Evolutionary conservation across 2,797 vertebrate genomes (phyloP).

Genomic region (Cossypha niveicapilla): DNA sequence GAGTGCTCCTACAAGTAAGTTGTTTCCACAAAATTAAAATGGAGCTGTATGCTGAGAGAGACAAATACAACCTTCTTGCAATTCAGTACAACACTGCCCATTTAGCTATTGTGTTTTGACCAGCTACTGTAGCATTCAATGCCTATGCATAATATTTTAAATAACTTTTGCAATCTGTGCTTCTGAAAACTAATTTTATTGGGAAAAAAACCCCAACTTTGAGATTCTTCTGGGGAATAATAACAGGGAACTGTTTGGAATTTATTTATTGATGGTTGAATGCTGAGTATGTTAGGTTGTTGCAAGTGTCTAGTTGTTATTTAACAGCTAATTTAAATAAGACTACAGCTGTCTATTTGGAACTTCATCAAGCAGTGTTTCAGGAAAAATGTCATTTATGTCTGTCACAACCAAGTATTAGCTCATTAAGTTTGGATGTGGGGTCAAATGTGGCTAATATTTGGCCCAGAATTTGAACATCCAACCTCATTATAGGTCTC

Average conservation of each 20-base stretch:
- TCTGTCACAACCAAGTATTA: neutral
- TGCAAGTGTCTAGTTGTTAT: neutral
- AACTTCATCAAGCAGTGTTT: neutral
- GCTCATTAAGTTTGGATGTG: neutral
- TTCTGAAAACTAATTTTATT: neutral
- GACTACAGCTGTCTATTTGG: neutral
- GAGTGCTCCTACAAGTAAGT: constrained; percentile 92
- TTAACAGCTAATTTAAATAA: neutral
- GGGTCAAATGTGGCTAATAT: neutral
- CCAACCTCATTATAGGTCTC: neutral
- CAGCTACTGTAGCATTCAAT: neutral
- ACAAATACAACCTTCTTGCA: neutral
- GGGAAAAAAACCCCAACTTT: neutral
- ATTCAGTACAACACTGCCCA: neutral
- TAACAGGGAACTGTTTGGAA: neutral
- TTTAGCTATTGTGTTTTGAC: neutral
- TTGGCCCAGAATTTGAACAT: neutral
- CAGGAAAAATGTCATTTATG: neutral
- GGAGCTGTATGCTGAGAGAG: neutral
- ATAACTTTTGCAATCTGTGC: neutral
- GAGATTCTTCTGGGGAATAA: neutral
- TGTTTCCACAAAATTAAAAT: neutral
- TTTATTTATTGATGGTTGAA: neutral
- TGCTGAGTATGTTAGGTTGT: neutral
- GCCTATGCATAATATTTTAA: neutral